These are phyloP conservation scores for Drosophila kanapiae DNA, from an alignment of 1,140 invertebrate species.

Conservation along the genomic window DNA sequence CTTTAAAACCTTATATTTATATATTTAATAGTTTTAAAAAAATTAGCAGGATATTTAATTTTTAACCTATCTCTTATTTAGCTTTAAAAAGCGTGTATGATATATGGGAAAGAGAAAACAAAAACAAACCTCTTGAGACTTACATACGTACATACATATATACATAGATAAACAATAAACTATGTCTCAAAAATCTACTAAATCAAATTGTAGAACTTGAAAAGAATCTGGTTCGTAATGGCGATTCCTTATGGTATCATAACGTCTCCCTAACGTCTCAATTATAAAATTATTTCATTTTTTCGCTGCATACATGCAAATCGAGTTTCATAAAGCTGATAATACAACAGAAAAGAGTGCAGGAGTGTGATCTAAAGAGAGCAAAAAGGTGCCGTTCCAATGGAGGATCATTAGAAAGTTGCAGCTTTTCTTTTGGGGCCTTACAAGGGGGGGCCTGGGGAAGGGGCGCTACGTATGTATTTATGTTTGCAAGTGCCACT, in stretches of 20 bases:
- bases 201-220: not conserved
- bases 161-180: no score
- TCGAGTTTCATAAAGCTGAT: constrained; percentile 5
- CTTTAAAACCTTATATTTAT: no score
- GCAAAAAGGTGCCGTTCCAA: constrained; percentile 31
- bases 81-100: no score
- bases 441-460: constrained; percentile 1
- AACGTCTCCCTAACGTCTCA: not conserved
- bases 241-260: no score
- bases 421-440: constrained; percentile 44
- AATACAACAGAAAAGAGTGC: not conserved
- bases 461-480: not conserved
- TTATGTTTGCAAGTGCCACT: constrained; percentile 6
- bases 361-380: constrained; percentile 15
- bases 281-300: not conserved
- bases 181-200: no score
- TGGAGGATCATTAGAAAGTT: constrained; percentile 68
- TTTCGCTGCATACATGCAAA: not conserved
- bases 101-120: no score
- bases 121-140: not conserved
- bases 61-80: no score
- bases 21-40: no score
- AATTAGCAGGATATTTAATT: no score
- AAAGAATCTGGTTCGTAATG: not conserved
- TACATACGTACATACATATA: no score